These are phyloP conservation scores for Caenorhabditis briggsae DNA, from an alignment of 1,140 invertebrate genomes.

Conservation along the genomic window DNA sequence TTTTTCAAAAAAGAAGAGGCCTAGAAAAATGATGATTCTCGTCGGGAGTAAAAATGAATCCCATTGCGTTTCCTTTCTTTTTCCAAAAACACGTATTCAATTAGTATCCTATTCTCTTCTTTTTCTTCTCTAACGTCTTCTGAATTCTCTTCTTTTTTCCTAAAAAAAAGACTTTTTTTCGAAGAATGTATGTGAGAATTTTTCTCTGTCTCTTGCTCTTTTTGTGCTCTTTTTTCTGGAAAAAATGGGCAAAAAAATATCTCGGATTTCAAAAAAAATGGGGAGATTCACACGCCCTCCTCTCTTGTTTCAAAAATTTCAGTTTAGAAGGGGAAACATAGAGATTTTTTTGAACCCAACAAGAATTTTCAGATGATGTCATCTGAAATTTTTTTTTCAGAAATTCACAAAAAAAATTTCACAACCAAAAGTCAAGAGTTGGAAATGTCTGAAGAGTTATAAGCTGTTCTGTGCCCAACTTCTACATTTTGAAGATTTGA, in stretches of 20 bases:
- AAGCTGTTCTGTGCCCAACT: no score
- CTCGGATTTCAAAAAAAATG: constrained; percentile 8
- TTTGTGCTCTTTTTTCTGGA: not conserved
- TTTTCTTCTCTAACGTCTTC: not conserved
- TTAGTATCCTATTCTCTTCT: constrained; percentile 17
- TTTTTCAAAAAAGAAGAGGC: no score
- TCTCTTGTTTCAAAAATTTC: not conserved
- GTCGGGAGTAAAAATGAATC: not conserved
- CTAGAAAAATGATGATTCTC: not conserved
- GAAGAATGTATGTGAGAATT: constrained; percentile 9
- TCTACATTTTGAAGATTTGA: no score
- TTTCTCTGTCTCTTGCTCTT: not conserved
- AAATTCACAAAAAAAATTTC: no score
- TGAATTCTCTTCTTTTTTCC: no score
- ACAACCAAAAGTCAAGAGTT: no score
- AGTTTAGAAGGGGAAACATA: no score
- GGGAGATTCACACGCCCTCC: constrained; percentile 1
- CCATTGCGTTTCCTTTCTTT: not conserved
- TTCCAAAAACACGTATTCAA: constrained; percentile 18
- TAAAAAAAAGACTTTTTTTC: no score
- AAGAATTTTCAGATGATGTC: no score
- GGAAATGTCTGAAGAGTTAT: no score
- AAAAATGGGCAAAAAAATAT: not conserved
- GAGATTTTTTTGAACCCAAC: no score
- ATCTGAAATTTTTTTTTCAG: no score